Percentiles rank a stretch among this genome's conserved stretches.
Evolutionary conservation across 2,113 vertebrate species (phyloP).

Genomic region (Lontra canadensis): DNA sequence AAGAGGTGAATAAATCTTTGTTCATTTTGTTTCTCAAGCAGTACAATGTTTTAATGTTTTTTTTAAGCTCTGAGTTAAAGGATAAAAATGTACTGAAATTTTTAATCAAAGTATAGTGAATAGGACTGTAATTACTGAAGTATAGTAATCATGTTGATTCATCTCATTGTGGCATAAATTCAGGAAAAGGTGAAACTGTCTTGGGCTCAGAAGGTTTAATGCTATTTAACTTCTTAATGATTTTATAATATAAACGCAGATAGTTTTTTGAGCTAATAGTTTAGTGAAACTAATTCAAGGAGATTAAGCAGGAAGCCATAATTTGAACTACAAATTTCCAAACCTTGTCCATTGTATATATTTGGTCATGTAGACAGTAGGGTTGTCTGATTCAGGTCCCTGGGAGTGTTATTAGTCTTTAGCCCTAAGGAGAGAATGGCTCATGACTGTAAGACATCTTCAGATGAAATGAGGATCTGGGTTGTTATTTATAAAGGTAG

Average conservation of each 20-base stretch:
- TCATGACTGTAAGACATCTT: fast-evolving
- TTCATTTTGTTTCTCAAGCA: neutral
- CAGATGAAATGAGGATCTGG: fast-evolving
- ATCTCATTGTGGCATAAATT: neutral
- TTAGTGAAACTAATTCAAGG: fast-evolving
- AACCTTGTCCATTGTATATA: fast-evolving
- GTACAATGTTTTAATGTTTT: neutral
- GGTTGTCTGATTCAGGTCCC: neutral
- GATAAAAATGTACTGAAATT: neutral
- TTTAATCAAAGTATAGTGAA: neutral
- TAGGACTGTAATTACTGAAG: neutral
- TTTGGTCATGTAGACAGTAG: fast-evolving
- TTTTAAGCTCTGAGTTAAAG: neutral
- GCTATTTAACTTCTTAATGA: neutral
- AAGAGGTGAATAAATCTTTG: neutral
- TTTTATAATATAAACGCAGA: neutral
- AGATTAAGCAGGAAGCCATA: neutral
- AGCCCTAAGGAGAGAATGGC: fast-evolving
- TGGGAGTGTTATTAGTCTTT: neutral
- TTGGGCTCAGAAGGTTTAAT: neutral
- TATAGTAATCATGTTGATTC: neutral
- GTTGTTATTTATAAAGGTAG: fast-evolving
- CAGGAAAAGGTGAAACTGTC: neutral
- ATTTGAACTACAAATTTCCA: neutral
- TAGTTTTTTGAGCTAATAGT: neutral